Conservation (phyloP, 2,797 vertebrate species). For the Pteropus rufus region DNA sequence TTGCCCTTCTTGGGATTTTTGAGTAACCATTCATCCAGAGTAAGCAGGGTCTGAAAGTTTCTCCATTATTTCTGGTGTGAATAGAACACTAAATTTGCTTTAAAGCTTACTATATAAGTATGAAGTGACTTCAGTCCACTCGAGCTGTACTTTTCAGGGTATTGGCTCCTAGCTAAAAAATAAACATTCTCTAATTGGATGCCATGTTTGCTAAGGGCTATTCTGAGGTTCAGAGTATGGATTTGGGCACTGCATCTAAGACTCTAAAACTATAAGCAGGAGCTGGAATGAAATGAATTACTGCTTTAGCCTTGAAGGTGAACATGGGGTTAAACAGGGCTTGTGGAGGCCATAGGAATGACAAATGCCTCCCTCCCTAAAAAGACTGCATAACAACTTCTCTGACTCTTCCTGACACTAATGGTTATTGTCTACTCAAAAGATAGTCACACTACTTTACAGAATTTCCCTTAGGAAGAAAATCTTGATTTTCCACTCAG, state of each 20-base stretch:
- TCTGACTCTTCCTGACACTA: neutral
- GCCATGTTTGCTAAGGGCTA: neutral
- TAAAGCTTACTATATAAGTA: neutral
- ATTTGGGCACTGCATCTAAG: neutral
- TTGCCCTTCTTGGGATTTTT: neutral
- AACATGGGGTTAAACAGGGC: neutral
- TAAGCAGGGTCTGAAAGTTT: neutral
- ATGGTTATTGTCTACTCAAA: neutral
- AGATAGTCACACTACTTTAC: neutral
- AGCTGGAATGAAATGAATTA: neutral
- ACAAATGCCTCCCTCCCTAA: neutral
- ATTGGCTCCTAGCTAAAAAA: neutral
- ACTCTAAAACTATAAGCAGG: neutral
- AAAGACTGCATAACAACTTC: neutral
- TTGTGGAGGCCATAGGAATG: neutral
- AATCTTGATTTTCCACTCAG: neutral
- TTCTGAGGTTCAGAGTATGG: neutral
- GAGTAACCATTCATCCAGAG: neutral
- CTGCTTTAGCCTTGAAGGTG: neutral
- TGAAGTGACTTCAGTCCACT: neutral
- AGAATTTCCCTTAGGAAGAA: conserved; percentile 9
- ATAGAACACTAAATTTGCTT: neutral
- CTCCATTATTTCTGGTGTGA: neutral
- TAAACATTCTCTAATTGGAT: neutral
- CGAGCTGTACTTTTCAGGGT: neutral